phyloP scores from a whole-genome alignment of 2,113 vertebrate species.

The Mastomys coucha region DNA sequence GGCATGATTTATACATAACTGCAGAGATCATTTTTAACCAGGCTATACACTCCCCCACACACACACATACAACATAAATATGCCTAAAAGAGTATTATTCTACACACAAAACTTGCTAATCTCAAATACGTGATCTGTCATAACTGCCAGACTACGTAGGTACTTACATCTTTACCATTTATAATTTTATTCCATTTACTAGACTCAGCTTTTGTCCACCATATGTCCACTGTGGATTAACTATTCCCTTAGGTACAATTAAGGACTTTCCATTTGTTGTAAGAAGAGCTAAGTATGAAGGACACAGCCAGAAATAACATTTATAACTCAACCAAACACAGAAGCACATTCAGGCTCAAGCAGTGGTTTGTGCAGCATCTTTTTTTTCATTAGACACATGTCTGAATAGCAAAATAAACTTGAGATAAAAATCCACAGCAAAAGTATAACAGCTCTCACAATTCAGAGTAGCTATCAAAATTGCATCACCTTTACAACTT shows the following conservation, averaged over 20 bases:
- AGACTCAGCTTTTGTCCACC: conserved; percentile 96
- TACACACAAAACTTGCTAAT: conserved; percentile 75
- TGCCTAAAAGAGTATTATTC: conserved; percentile 74
- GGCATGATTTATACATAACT: background rate
- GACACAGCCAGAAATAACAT: conserved; percentile 96
- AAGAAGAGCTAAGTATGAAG: conserved; percentile 96
- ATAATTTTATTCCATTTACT: conserved; percentile 91
- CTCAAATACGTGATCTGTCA: conserved; percentile 75
- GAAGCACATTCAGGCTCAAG: conserved; percentile 94
- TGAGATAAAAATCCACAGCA: conserved; percentile 90
- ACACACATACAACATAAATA: conserved; percentile 53
- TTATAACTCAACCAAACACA: conserved; percentile 96
- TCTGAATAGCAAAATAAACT: conserved; percentile 89
- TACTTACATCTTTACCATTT: conserved; percentile 92
- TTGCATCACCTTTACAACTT: conserved; percentile 62
- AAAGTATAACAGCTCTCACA: conserved; percentile 81
- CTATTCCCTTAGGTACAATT: conserved; percentile 95
- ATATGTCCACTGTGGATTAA: conserved; percentile 95
- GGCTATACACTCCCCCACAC: conserved; percentile 53
- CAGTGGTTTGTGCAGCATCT: conserved; percentile 92
- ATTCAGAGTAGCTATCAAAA: conserved; percentile 82
- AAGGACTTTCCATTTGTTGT: conserved; percentile 97
- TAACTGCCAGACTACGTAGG: conserved; percentile 87
- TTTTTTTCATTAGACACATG: conserved; percentile 92
- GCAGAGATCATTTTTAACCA: conserved; percentile 25